phyloP scores from a whole-genome alignment of 2,113 vertebrate species.

The Lepisosteus osseus region DNA sequence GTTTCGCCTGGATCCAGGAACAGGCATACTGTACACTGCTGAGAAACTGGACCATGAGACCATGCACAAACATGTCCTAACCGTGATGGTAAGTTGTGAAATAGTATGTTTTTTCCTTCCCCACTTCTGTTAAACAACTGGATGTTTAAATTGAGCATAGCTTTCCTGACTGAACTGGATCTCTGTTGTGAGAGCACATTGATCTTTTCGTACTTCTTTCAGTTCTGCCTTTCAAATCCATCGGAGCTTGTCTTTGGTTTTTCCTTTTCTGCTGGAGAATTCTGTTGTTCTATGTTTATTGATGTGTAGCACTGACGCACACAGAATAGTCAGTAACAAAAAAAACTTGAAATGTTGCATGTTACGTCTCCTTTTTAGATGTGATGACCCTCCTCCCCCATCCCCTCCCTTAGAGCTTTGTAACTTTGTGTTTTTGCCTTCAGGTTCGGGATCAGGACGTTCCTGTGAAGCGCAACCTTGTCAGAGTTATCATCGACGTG shows the following conservation, averaged over 20 bases:
- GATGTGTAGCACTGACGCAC: not conserved
- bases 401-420: not conserved
- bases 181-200: not conserved
- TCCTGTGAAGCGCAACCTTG: slow-evolving; percentile 91
- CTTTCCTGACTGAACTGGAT: too few relatives aligned
- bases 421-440: slow-evolving; percentile 14
- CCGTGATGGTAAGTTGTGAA: slow-evolving; percentile 78
- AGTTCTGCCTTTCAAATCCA: too few relatives aligned
- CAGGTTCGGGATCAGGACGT: slow-evolving; percentile 97
- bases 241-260: too few relatives aligned
- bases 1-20: slow-evolving; percentile 87
- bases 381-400: too few relatives aligned
- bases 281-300: too few relatives aligned
- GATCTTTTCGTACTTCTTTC: too few relatives aligned
- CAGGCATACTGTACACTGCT: slow-evolving; percentile 77
- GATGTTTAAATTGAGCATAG: not conserved
- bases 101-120: not conserved
- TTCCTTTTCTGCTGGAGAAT: too few relatives aligned
- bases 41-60: slow-evolving; percentile 90
- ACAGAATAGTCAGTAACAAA: too few relatives aligned
- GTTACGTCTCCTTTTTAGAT: too few relatives aligned
- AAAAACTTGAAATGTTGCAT: too few relatives aligned
- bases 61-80: slow-evolving; percentile 82
- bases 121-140: not conserved
- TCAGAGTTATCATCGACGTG: slow-evolving; percentile 80